These are phyloP conservation scores for Gymnocephalus cernua DNA, from an alignment of 2,113 vertebrate species.

Conservation along the genomic window DNA sequence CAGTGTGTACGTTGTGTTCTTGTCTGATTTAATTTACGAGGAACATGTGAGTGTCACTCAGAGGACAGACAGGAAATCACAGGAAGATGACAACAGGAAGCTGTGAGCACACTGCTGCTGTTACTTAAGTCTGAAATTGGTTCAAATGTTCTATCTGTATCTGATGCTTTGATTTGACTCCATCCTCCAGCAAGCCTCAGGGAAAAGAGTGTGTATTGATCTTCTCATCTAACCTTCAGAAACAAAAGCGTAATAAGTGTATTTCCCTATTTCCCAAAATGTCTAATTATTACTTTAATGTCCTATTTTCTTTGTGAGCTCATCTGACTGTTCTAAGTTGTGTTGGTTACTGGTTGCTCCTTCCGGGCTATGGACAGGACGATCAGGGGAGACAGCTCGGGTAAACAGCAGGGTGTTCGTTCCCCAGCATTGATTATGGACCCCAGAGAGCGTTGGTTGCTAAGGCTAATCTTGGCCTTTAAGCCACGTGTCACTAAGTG, in stretches of 20 bases:
- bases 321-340: background rate
- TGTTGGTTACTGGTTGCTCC: background rate
- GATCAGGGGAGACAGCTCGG: constrained; percentile 22
- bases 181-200: too few species aligned
- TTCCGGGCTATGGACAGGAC: constrained; percentile 14
- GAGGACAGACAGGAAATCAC: constrained; percentile 53
- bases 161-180: background rate
- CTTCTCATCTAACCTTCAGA: background rate
- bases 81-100: constrained; percentile 28
- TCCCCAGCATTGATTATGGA: constrained; percentile 44
- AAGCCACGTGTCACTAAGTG: constrained; percentile 66
- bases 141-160: constrained; percentile 5
- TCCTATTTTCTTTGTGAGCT: background rate
- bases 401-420: constrained; percentile 51
- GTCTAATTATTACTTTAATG: background rate
- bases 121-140: constrained; percentile 18
- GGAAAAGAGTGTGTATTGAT: background rate
- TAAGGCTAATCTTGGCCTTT: constrained; percentile 54
- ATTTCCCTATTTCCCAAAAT: background rate
- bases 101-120: constrained; percentile 9
- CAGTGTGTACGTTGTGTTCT: constrained; percentile 39
- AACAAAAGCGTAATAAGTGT: background rate
- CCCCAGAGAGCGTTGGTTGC: constrained; percentile 51
- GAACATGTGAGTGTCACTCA: constrained; percentile 49
- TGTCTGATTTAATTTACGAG: constrained; percentile 62